Evolutionary conservation across 2,888 invertebrate species (phyloP).

Genomic region (Endomychus coccineus): DNA sequence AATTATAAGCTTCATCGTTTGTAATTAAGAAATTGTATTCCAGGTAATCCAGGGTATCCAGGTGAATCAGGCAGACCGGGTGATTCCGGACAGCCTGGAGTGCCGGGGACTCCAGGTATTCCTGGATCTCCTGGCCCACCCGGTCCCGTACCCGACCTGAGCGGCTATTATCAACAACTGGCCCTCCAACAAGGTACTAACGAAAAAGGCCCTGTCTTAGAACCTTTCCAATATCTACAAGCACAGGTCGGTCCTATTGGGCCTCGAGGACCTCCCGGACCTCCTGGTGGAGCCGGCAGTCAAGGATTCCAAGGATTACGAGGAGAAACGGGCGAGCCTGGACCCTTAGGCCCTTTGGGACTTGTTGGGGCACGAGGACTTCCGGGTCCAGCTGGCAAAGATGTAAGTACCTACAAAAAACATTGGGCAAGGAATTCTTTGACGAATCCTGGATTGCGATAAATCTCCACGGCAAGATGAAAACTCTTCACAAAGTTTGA

Average conservation of each 20-base stretch:
- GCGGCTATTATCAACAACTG: slow-evolving; percentile 68
- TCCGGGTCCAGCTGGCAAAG: slow-evolving; percentile 67
- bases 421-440: too few species aligned
- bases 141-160: slow-evolving; percentile 65
- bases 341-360: slow-evolving; percentile 56
- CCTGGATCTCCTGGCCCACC: slow-evolving; percentile 57
- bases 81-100: slow-evolving; percentile 53
- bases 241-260: slow-evolving; percentile 75
- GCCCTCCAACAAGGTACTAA: slow-evolving; percentile 60
- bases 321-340: slow-evolving; percentile 73
- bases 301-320: slow-evolving; percentile 78
- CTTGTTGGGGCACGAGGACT: slow-evolving; percentile 56
- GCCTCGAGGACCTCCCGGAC: slow-evolving; percentile 70
- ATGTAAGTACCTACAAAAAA: slow-evolving; percentile 49
- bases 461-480: too few species aligned
- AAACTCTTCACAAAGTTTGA: too few species aligned
- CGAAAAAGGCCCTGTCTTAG: slow-evolving; percentile 64
- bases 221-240: slow-evolving; percentile 68
- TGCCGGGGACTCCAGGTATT: slow-evolving; percentile 56
- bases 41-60: slow-evolving; percentile 47
- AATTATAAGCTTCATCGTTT: not conserved
- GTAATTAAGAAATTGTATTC: not conserved
- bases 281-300: slow-evolving; percentile 54
- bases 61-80: slow-evolving; percentile 55
- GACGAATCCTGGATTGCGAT: too few species aligned